Evolutionary conservation across 2,888 invertebrate species (phyloP), one percentile per base, ranked within the genome.

Genomic region (Archaeoteleia sp.): DNA sequence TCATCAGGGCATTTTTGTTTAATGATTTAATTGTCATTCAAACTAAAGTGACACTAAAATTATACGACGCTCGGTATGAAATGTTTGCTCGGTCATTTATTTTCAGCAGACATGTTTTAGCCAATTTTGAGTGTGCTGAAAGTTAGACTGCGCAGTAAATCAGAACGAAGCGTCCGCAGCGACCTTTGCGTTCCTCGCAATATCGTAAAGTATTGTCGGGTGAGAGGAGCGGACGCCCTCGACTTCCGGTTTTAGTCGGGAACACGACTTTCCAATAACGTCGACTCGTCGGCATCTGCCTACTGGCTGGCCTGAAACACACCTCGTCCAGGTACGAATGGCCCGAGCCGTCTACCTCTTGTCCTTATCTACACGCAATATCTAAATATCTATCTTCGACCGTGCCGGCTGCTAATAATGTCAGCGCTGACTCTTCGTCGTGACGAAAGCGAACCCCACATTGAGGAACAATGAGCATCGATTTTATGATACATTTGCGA

Each of bases 181-280:
- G 39, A 51, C 51, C 53, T 58, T 51, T 23, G 45, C 29, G 57
- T 57, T 42, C 53, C 40, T 27, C 49, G 63, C 53, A 35, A 66
- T 53, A 55, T 54, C 53, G 15, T 55, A 37, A 42, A 10, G 29
- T 23, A 57, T 63, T 29, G 49, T 55, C 10, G 39, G 40, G 32
- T 14, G 48, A 67, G 65, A 67, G 60, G 46, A 48, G 63, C 61
- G 55, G 63, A 70, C 67, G 70, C 68, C 71, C 69, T 70, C 62
- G 73, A 81, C 82, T 82, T 82, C 82, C 82, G 81, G 82, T 79
- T 81, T 79, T 62, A 74, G 62, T 53, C 54, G 51, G 67, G 73
- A 78, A 84, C 82, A 83, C 77, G 81, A 82, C 80, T 83, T 83
- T 83, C 74, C 82, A 79, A 82, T 83, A 82, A 78, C 69, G 71